phyloP scores from a whole-genome alignment of 1,140 invertebrate genomes.

The Chrysopa pallens region DNA sequence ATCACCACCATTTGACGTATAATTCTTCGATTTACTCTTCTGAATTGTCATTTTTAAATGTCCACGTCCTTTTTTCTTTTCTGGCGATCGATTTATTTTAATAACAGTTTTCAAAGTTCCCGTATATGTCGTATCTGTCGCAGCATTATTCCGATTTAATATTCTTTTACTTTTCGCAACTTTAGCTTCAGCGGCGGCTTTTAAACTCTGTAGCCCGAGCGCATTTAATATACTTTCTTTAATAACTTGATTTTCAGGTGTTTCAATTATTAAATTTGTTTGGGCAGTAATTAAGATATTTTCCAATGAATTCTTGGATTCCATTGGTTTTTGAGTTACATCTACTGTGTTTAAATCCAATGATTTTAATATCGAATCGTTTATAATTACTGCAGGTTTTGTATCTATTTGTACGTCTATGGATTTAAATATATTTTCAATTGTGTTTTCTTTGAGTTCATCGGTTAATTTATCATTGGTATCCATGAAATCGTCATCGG shows the following conservation, averaged over 20 bases:
- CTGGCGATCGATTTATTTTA: conserved; percentile 40
- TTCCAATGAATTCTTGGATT: background rate
- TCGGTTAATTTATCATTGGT: no score
- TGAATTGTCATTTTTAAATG: conserved; percentile 65
- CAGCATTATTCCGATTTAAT: background rate
- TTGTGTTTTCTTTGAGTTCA: background rate
- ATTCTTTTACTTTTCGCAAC: conserved; percentile 33
- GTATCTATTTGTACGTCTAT: background rate
- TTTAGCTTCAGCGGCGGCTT: conserved; percentile 34
- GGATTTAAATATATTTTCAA: background rate
- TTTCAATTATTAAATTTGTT: conserved; percentile 20
- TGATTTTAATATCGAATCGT: background rate
- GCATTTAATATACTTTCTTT: conserved; percentile 45
- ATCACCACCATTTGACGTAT: conserved; percentile 25
- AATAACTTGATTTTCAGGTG: conserved; percentile 31
- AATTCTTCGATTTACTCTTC: conserved; percentile 40
- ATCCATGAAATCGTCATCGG: no score
- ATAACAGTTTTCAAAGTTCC: conserved; percentile 65
- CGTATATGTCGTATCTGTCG: conserved; percentile 34
- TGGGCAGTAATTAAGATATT: background rate
- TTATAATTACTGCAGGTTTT: background rate
- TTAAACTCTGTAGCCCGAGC: conserved; percentile 39
- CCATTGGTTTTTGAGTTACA: background rate
- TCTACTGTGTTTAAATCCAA: background rate
- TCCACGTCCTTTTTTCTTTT: conserved; percentile 40